Evolutionary conservation across 2,797 vertebrate species (phyloP).

Genomic region (Sebastes itinus): DNA sequence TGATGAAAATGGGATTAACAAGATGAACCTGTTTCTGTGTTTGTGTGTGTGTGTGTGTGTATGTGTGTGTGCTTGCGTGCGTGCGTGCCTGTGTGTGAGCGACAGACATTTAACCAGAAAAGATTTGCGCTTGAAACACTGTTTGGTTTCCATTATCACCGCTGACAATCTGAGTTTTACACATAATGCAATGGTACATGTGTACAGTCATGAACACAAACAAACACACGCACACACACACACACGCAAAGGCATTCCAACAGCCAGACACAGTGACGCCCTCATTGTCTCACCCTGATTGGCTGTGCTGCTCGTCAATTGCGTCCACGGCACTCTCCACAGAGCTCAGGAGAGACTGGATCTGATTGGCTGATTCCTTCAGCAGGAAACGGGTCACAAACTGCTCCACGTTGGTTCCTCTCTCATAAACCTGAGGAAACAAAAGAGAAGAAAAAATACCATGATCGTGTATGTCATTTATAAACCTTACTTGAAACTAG

Average conservation of each 20-base stretch:
- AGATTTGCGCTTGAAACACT: conserved; percentile 36
- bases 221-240: not conserved
- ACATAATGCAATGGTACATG: conserved; percentile 22
- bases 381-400: conserved; percentile 97
- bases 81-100: not conserved
- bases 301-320: conserved; percentile 94
- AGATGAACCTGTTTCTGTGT: not conserved
- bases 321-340: conserved; percentile 97
- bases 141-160: conserved; percentile 34
- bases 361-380: conserved; percentile 97
- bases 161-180: conserved; percentile 44
- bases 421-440: conserved; percentile 90
- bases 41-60: conserved; percentile 1
- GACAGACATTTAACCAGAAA: conserved; percentile 34
- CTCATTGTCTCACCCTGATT: conserved; percentile 73
- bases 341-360: conserved; percentile 94
- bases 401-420: conserved; percentile 93
- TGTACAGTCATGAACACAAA: not conserved
- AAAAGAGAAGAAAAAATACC: not conserved
- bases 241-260: not conserved
- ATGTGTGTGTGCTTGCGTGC: conserved; percentile 1
- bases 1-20: conserved; percentile 19
- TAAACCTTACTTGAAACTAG: not conserved
- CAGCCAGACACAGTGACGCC: not conserved
- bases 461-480: not conserved